Evolutionary conservation across 2,888 invertebrate species (phyloP).

Genomic region (Drosophila acutilabella): DNA sequence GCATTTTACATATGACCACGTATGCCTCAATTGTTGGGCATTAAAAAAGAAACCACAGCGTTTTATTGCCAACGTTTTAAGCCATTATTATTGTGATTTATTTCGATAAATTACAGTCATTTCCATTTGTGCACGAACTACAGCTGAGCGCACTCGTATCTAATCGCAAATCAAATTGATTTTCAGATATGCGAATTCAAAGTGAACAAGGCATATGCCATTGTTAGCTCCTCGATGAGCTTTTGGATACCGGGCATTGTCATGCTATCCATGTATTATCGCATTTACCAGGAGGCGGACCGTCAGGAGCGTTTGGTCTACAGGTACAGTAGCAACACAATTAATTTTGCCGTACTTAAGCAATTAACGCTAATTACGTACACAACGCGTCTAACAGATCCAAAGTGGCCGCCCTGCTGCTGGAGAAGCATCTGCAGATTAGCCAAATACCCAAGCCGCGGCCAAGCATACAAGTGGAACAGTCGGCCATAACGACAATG

Average conservation of each 20-base stretch:
- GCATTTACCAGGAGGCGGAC: constrained; percentile 94
- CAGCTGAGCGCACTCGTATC: neutral
- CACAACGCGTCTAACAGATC: constrained; percentile 86
- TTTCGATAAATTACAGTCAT: constrained; percentile 21
- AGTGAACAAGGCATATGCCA: constrained; percentile 94
- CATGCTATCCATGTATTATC: constrained; percentile 96
- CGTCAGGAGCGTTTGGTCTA: constrained; percentile 93
- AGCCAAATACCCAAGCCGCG: constrained; percentile 93
- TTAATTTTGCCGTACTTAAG: constrained; percentile 39
- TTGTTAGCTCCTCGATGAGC: constrained; percentile 95
- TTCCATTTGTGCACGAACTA: neutral
- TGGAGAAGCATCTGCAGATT: constrained; percentile 95
- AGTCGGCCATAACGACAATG: constrained; percentile 94
- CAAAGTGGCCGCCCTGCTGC: constrained; percentile 93
- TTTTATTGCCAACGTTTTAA: constrained; percentile 22
- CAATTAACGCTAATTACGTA: constrained; percentile 59
- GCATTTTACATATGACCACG: constrained; percentile 39
- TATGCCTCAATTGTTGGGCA: constrained; percentile 8
- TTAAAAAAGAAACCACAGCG: constrained; percentile 4
- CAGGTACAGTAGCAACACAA: constrained; percentile 87
- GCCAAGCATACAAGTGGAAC: constrained; percentile 89
- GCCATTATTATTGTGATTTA: constrained; percentile 36
- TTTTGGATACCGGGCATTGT: constrained; percentile 97
- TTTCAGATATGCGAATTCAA: constrained; percentile 90
- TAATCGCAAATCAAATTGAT: constrained; percentile 31